Conservation (phyloP, 2,888 invertebrate genomes). For the Amiota mariae region DNA sequence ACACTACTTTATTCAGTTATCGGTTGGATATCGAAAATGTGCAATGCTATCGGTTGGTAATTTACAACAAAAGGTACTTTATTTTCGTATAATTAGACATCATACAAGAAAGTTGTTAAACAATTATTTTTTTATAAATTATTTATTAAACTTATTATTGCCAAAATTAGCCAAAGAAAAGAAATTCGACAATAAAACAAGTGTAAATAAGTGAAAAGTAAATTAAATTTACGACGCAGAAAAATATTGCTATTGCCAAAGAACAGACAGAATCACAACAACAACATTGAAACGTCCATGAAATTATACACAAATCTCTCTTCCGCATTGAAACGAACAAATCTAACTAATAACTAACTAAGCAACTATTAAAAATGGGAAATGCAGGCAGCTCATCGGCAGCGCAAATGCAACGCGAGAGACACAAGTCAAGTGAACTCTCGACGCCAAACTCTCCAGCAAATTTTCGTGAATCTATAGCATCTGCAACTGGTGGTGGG, state of each 20-base stretch:
- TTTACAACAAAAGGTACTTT: background rate
- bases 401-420: constrained; percentile 78
- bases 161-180: too few relatives aligned
- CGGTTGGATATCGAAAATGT: background rate
- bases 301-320: background rate
- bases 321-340: background rate
- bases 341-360: background rate
- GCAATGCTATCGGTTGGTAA: background rate
- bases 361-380: constrained; percentile 62
- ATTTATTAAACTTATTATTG: too few relatives aligned
- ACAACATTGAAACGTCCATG: background rate
- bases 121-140: too few relatives aligned
- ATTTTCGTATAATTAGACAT: background rate
- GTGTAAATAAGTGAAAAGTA: background rate
- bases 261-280: background rate
- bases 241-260: background rate
- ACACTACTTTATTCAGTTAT: background rate
- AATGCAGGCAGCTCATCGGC: constrained; percentile 71
- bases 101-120: too few relatives aligned
- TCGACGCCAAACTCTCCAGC: constrained; percentile 71
- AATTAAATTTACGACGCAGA: background rate
- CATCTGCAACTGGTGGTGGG: constrained; percentile 34
- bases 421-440: constrained; percentile 80
- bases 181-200: too few relatives aligned
- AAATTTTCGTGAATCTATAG: constrained; percentile 58